Percentiles rank a stretch among this genome's conserved stretches.
Conservation (phyloP, 2,797 vertebrate species). For the Okamejei kenojei region DNA sequence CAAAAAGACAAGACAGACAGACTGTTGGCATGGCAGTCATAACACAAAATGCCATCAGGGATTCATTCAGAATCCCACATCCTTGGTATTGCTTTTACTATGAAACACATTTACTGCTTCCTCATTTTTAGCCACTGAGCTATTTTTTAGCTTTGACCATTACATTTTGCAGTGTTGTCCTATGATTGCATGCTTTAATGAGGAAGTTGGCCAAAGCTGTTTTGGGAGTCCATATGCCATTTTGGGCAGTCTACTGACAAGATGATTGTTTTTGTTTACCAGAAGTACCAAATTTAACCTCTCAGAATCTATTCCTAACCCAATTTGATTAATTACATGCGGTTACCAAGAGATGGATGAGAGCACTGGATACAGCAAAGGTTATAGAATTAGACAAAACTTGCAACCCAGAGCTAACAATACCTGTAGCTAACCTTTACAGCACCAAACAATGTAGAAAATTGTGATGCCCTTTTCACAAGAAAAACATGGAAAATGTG, state of each 20-base stretch:
- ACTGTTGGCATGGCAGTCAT: background rate
- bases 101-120: background rate
- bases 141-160: background rate
- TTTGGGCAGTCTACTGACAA: background rate
- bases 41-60: background rate
- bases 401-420: too few species aligned
- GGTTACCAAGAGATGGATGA: too few species aligned
- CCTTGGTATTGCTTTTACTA: background rate
- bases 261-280: background rate
- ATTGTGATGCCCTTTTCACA: too few species aligned
- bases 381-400: too few species aligned
- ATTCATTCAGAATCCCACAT: background rate
- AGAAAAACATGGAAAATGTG: too few species aligned
- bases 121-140: background rate
- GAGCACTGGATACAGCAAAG: too few species aligned
- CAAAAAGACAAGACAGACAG: too few species aligned
- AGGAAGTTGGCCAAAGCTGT: background rate
- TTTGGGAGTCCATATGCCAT: background rate
- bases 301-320: too few species aligned
- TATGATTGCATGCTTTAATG: background rate
- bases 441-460: too few species aligned
- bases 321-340: too few species aligned
- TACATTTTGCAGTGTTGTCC: background rate
- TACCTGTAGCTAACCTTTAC: too few species aligned
- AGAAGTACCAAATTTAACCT: too few species aligned